Percentiles rank a stretch among this genome's conserved stretches.
These are phyloP conservation scores for Tolypeutes matacus DNA, from an alignment of 2,797 vertebrate species.

Conservation along the genomic window DNA sequence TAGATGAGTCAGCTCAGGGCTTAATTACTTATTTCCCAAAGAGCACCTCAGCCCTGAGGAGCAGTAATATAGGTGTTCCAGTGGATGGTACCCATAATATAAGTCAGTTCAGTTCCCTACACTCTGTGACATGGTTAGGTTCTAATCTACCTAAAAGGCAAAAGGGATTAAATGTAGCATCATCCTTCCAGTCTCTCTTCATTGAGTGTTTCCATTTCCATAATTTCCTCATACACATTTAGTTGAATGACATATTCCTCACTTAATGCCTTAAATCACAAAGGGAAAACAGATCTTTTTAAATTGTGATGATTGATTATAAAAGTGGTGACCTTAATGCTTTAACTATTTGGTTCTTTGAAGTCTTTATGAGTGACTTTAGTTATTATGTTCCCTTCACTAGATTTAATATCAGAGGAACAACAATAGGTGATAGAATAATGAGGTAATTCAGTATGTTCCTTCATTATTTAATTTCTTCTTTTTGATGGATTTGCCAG, in stretches of 20 bases:
- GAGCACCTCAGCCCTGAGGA: not conserved
- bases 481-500: conserved; percentile 83
- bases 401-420: conserved; percentile 99
- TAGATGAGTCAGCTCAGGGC: not conserved
- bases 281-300: not conserved
- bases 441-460: conserved; percentile 95
- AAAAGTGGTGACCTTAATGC: conserved; percentile 76
- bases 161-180: not conserved
- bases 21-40: not conserved
- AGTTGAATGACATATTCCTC: conserved; percentile 15
- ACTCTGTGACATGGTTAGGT: not conserved
- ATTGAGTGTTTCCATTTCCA: not conserved
- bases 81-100: not conserved
- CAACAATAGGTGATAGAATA: conserved; percentile 99
- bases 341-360: conserved; percentile 80
- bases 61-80: not conserved
- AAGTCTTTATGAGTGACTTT: conserved; percentile 88
- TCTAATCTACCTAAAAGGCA: not conserved
- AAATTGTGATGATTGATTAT: conserved; percentile 7
- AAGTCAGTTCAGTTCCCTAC: not conserved
- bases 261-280: not conserved
- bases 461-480: conserved; percentile 81
- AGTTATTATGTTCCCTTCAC: conserved; percentile 90
- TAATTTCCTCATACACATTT: not conserved
- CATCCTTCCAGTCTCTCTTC: not conserved